These are phyloP conservation scores for Oryzias sinensis DNA, from an alignment of 2,797 vertebrate species.

Conservation along the genomic window DNA sequence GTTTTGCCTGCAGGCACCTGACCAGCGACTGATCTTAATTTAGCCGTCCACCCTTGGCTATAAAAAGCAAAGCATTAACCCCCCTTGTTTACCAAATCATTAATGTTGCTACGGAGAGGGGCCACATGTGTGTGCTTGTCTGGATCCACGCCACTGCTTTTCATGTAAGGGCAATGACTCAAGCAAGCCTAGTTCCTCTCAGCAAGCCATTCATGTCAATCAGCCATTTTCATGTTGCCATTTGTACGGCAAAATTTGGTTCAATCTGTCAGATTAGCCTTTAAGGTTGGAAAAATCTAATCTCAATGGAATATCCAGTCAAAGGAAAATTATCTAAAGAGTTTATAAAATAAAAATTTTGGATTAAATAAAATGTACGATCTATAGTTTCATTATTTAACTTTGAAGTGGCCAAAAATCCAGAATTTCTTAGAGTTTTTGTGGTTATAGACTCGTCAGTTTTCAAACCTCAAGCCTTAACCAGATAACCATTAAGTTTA, in stretches of 20 bases:
- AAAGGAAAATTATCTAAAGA: too few species aligned
- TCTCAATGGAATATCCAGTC: too few species aligned
- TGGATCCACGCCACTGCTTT: slow-evolving; percentile 7
- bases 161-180: not conserved
- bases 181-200: not conserved
- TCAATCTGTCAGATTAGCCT: too few species aligned
- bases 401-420: too few species aligned
- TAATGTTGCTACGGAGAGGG: slow-evolving; percentile 26
- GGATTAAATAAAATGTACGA: too few species aligned
- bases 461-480: too few species aligned
- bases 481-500: too few species aligned
- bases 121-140: slow-evolving; percentile 9
- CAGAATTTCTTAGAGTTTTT: too few species aligned
- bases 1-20: slow-evolving; percentile 29
- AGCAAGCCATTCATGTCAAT: not conserved
- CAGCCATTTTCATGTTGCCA: not conserved
- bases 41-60: slow-evolving; percentile 26
- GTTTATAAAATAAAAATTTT: too few species aligned
- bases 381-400: too few species aligned
- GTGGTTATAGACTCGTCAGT: too few species aligned
- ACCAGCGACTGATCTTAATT: slow-evolving; percentile 40
- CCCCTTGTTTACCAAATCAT: slow-evolving; percentile 36
- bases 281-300: not conserved
- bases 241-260: not conserved
- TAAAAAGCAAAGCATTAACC: slow-evolving; percentile 48